Conservation (phyloP, 2,797 vertebrate genomes). For the Lophotriccus pileatus region DNA sequence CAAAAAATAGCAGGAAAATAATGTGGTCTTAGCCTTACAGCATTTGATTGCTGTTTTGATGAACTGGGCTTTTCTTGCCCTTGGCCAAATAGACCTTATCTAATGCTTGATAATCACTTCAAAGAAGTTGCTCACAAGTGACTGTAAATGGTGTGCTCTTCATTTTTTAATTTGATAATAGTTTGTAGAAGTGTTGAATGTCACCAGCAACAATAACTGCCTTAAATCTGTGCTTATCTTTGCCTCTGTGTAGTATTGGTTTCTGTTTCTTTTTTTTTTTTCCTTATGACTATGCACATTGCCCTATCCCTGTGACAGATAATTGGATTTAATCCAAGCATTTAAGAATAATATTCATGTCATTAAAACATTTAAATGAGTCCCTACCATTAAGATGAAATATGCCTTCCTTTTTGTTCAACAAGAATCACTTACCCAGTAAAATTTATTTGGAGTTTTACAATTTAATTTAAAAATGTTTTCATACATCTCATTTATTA, state of each 20-base stretch:
- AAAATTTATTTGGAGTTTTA: neutral
- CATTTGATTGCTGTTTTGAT: neutral
- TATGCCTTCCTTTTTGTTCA: neutral
- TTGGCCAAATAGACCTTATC: neutral
- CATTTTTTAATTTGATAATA: neutral
- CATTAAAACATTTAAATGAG: neutral
- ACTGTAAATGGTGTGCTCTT: neutral
- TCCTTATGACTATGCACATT: neutral
- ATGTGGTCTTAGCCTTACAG: neutral
- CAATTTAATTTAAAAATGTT: neutral
- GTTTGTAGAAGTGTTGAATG: neutral
- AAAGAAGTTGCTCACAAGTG: neutral
- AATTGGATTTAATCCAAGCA: neutral
- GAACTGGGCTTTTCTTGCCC: neutral
- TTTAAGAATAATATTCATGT: neutral
- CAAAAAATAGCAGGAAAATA: neutral
- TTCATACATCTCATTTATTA: neutral
- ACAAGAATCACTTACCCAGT: neutral
- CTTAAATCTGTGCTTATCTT: neutral
- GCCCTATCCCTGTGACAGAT: rapidly evolving
- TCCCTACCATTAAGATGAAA: neutral
- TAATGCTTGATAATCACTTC: neutral
- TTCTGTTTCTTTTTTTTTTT: neutral
- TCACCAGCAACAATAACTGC: neutral
- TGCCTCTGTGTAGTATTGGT: neutral